Conservation (phyloP, 2,797 vertebrate species). For the Catamblyrhynchus diadema region DNA sequence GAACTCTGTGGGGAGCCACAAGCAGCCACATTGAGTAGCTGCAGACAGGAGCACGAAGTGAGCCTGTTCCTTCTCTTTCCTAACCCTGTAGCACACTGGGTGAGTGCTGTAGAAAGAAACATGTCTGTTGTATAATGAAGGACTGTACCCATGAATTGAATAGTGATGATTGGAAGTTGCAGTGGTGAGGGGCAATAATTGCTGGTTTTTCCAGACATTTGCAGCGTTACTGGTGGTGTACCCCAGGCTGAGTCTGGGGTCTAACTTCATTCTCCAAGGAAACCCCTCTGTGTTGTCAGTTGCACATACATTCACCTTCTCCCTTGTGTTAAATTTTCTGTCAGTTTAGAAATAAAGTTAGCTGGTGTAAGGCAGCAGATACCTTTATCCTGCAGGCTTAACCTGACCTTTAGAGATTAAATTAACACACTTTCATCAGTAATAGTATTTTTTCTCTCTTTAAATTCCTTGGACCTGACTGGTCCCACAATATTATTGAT, state of each 20-base stretch:
- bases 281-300: background rate
- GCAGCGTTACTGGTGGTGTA: background rate
- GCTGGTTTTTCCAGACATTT: background rate
- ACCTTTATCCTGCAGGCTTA: background rate
- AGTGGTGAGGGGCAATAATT: background rate
- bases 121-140: background rate
- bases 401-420: conserved; percentile 1
- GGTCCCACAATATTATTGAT: background rate
- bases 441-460: background rate
- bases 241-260: background rate
- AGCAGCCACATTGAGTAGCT: background rate
- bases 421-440: background rate
- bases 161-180: background rate
- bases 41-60: background rate
- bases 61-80: background rate
- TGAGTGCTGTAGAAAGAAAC: background rate
- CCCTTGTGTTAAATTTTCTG: background rate
- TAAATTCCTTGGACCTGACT: background rate
- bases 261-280: background rate
- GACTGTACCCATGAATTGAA: background rate
- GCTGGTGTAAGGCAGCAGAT: background rate
- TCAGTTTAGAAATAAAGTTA: background rate
- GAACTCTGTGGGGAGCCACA: background rate
- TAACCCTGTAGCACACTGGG: background rate
- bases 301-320: background rate